A percentile compares a stretch with the other conserved stretches of the same genome.
Conservation (phyloP, 1,140 invertebrate species). For the Ceratina calcarata region DNA sequence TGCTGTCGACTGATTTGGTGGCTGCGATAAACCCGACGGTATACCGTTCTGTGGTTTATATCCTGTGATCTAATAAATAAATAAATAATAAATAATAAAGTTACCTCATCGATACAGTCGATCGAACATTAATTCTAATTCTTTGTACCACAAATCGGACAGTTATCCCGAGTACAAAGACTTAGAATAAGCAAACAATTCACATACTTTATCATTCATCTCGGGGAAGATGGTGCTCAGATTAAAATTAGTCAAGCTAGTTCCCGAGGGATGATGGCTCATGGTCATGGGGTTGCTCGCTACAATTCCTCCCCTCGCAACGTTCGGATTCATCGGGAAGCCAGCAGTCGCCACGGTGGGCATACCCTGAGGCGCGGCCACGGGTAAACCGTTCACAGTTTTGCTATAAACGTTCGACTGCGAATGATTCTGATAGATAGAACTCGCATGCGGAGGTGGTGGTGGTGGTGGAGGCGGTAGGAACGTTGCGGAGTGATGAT, state of each 20-base stretch:
- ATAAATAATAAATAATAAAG: no score
- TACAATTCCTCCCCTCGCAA: slow-evolving; percentile 57
- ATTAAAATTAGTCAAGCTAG: slow-evolving; percentile 85
- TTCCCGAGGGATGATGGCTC: slow-evolving; percentile 78
- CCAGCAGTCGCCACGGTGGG: slow-evolving; percentile 53
- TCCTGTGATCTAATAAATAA: slow-evolving; percentile 70
- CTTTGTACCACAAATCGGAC: neutral
- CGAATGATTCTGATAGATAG: slow-evolving; percentile 76
- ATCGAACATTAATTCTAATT: neutral
- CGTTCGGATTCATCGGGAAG: slow-evolving; percentile 63
- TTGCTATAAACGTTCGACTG: slow-evolving; percentile 74
- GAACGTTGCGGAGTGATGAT: slow-evolving; percentile 72
- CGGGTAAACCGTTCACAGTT: slow-evolving; percentile 67
- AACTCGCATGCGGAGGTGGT: slow-evolving; percentile 63
- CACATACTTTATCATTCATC: slow-evolving; percentile 84
- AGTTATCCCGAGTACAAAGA: neutral
- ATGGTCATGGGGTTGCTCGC: slow-evolving; percentile 71
- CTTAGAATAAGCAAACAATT: neutral
- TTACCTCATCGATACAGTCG: neutral
- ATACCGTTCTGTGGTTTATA: slow-evolving; percentile 76
- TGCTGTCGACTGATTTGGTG: slow-evolving; percentile 71
- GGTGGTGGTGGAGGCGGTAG: slow-evolving; percentile 50
- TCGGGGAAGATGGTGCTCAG: slow-evolving; percentile 86
- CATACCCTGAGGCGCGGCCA: slow-evolving; percentile 60
- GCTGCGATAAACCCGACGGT: slow-evolving; percentile 71